Base-by-base conservation (phyloP, 2,797 vertebrate species). In the Rhynchonycteris naso region DNA sequence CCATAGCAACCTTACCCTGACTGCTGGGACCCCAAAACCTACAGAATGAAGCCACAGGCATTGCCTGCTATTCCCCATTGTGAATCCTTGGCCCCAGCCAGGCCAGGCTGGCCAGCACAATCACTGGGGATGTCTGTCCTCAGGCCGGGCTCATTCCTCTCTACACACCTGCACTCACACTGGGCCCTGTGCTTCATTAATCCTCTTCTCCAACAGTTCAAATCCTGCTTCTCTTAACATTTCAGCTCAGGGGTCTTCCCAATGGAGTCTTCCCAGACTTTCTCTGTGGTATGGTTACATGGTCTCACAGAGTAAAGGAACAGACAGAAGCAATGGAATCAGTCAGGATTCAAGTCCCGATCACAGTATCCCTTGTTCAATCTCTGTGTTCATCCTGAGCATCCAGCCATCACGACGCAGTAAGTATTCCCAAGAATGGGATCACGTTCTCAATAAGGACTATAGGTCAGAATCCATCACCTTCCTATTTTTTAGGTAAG, bases 401-500 rank as follows among this genome's bases (percentile, higher is more conserved):
- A 30, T 5, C 7, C 13, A 5, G 28, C 33, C 82, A 35, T 61
- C 30, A 16, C 3, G 38, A 35, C n/a, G 7, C 1, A 10, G 30
- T 54, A 54, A 81, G 56, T 69, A 7, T 4, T 28, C 43, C 10
- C 43, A 14, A 28, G 9, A 15, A 43, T 6, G 21, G 43, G 65
- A 52, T 58, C n/a, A 52, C 35, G 35, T 56, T 84, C 75, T 81
- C 43, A 56, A 4, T 85, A 72, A 72, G n/a, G 38, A 28, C 8
- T 75, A 24, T 13, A 76, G 80, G 22, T 82, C 38, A 84, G 61
- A 90, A 54, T 71, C 50, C 21, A 19, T 1, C 16, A 3, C 6
- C 16, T 89, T 95, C 66, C n/a, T 58, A 35, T 58, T 69, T 74
- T 43, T 68, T 24, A 66, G 35, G 13, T 8, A 89, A 86, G 65